Evolutionary conservation across 2,113 vertebrate genomes (phyloP).

Genomic region (Rhipidura dahli): DNA sequence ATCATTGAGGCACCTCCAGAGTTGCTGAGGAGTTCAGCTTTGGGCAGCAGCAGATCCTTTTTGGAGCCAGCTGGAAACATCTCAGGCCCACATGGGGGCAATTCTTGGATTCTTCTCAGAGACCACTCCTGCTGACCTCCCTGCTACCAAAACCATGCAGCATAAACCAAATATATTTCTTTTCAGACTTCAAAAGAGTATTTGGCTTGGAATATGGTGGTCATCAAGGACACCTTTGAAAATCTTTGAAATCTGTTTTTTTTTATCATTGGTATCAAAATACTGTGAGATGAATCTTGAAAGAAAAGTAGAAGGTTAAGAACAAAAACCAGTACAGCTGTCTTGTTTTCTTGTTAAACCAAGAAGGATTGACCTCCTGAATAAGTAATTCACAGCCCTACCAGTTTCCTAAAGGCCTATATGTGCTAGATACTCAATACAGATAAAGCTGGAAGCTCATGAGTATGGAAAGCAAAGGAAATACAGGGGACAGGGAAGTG

Average conservation of each 20-base stretch:
- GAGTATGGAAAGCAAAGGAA: not conserved
- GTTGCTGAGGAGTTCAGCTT: not conserved
- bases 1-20: not conserved
- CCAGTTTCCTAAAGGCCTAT: not conserved
- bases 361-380: not conserved
- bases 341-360: not conserved
- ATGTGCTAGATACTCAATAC: not conserved
- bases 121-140: not conserved
- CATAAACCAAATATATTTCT: rapidly evolving
- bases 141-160: not conserved
- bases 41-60: not conserved
- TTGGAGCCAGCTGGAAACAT: not conserved
- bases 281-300: not conserved
- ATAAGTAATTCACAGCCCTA: not conserved
- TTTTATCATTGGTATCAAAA: not conserved
- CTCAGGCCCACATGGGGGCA: not conserved
- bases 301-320: not conserved
- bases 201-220: not conserved
- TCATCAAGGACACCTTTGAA: not conserved
- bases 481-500: not conserved
- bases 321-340: not conserved
- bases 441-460: not conserved
- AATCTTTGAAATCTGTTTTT: not conserved
- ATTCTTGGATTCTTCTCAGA: not conserved
- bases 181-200: not conserved